phyloP scores from a whole-genome alignment of 2,113 vertebrate genomes.

The Leucoraja erinaceus region DNA sequence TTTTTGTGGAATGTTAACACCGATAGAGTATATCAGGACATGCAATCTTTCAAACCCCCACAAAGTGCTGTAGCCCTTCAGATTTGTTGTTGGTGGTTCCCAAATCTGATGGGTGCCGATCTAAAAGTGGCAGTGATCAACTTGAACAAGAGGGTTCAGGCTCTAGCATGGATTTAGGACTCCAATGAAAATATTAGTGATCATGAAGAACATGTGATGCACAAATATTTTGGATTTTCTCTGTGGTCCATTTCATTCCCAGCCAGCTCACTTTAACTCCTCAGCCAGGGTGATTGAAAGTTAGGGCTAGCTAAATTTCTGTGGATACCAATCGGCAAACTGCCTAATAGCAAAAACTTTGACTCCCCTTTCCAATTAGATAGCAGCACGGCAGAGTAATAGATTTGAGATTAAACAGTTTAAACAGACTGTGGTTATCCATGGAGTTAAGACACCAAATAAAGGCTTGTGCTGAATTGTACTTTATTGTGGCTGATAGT shows the following conservation, averaged over 20 bases:
- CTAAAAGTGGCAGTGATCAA: background rate
- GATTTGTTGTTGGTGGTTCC: background rate
- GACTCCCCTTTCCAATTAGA: background rate
- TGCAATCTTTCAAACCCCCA: background rate
- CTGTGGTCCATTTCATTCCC: too few species aligned
- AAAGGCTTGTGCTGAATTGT: background rate
- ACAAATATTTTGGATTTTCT: background rate
- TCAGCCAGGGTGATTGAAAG: too few species aligned
- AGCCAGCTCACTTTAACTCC: too few species aligned
- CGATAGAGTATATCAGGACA: background rate
- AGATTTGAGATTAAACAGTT: too few species aligned
- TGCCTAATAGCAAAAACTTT: background rate
- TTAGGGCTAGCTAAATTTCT: too few species aligned
- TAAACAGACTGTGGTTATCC: background rate
- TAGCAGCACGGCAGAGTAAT: background rate
- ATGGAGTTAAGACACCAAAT: background rate
- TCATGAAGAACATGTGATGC: background rate
- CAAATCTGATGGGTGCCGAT: background rate
- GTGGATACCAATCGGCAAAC: too few species aligned
- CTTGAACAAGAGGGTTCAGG: background rate
- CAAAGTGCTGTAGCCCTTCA: background rate
- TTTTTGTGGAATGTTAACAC: too few species aligned
- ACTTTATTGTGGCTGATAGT: too few species aligned
- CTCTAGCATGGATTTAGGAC: background rate
- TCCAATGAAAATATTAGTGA: background rate